Conservation (phyloP, 2,113 vertebrate genomes). For the Podarcis muralis region DNA sequence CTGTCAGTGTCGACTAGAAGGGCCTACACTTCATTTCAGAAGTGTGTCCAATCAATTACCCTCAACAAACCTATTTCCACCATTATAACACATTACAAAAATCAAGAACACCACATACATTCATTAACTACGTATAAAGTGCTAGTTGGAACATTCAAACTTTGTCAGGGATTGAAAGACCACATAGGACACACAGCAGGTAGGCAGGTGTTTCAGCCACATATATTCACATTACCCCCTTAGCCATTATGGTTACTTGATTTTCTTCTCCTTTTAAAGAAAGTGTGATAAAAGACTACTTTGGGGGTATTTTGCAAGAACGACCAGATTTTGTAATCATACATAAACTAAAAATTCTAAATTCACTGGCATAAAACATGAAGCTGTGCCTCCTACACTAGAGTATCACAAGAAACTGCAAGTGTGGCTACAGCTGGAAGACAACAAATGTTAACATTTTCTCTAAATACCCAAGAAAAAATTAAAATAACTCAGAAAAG, state of each 20-base stretch:
- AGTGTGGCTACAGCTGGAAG: neutral
- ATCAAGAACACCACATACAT: fast-evolving
- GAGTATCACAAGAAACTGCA: neutral
- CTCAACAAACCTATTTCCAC: neutral
- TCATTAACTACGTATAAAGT: fast-evolving
- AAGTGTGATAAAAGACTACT: neutral
- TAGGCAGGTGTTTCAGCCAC: neutral
- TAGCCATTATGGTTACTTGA: neutral
- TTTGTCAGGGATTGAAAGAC: neutral
- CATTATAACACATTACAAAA: fast-evolving
- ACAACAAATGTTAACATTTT: neutral
- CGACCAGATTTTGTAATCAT: neutral
- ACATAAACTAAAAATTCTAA: neutral
- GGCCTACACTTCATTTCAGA: neutral
- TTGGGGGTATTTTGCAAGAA: neutral
- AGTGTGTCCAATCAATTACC: neutral
- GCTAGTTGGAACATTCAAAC: neutral
- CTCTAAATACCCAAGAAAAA: conserved; percentile 6
- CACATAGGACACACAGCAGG: too few relatives aligned
- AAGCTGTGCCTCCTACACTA: neutral
- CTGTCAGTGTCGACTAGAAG: neutral
- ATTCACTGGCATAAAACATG: neutral
- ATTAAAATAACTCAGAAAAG: neutral
- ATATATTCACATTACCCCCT: neutral
- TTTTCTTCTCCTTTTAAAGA: too few relatives aligned